Evolutionary conservation across 1,140 invertebrate species (phyloP), one percentile per base, ranked within the genome.

Genomic region (Halesus radiatus): DNA sequence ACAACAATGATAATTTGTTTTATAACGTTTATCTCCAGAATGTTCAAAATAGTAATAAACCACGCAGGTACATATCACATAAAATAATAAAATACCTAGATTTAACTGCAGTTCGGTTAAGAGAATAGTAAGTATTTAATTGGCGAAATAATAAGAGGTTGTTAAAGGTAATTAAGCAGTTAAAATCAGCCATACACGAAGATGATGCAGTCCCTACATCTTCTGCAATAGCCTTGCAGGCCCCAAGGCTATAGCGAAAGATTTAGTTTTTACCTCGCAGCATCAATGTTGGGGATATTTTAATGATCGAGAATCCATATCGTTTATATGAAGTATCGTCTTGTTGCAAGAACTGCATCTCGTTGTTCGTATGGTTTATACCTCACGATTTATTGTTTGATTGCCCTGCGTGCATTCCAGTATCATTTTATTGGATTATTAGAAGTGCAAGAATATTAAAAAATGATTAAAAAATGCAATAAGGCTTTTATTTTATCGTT

Each of bases 371-470:
- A 4, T 52, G 66, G 37, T 70, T 50, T 70, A 70, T 70, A 18
- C 52, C 32, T 60, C 16, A 1, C 58, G n/a, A 76, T 76, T 76
- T 76, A 76, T 62, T 58, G 16, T 76, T 76, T 76, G 56, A 76
- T 76, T 32, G 18, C 16, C 13, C 74, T 74, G 20, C 26, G 53
- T 76, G 74, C 74, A 45, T 76, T 22, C 7, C 3, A 15, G 29
- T n/a, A 56, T 29, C 54, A 62, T 16, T 76, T 76, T 76, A 76
- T 76, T 45, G 26, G 32, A 18, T n/a, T 60, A 76, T 60, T 62
- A 76, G 29, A 60, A 76, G 52, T 53, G 16, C 70, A 74, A 29
- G 18, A 26, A 54, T 56, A 74, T 74, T 74, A 1, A 32, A 74
- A 74, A 56, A 74, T 56, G 53, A 22, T 50, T 72, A 50, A 72